phyloP scores from a whole-genome alignment of 2,113 vertebrate species.

The Dascyllus trimaculatus region DNA sequence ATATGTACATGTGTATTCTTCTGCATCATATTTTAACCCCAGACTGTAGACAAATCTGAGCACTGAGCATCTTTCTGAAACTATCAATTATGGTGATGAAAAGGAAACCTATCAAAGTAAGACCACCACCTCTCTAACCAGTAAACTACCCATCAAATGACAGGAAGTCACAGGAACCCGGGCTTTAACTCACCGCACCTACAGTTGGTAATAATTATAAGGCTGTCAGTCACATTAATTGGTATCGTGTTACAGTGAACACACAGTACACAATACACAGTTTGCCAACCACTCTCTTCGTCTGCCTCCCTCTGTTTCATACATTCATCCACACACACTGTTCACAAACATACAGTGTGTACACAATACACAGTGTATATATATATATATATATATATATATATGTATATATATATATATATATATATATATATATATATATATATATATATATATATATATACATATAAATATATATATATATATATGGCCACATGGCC shows the following conservation, averaged over 20 bases:
- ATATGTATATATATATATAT: too few species aligned
- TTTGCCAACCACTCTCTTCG: constrained; percentile 4
- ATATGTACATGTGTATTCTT: neutral
- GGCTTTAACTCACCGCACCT: constrained; percentile 52
- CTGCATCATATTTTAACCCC: neutral
- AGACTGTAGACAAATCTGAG: neutral
- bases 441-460: too few species aligned
- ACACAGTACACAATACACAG: constrained; percentile 31
- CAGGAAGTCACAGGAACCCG: constrained; percentile 38
- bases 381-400: too few species aligned
- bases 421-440: too few species aligned
- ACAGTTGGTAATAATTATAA: constrained; percentile 73
- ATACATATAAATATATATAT: too few species aligned
- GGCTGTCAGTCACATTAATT: constrained; percentile 53
- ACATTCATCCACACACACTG: constrained; percentile 8
- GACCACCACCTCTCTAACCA: constrained; percentile 28
- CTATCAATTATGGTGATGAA: constrained; percentile 53
- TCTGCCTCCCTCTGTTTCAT: neutral
- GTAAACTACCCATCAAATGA: constrained; percentile 41
- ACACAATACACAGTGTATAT: too few species aligned
- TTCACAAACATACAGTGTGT: constrained; percentile 5
- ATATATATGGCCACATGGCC: too few species aligned
- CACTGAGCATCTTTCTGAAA: constrained; percentile 5
- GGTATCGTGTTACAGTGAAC: constrained; percentile 46
- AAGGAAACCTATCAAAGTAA: constrained; percentile 53